Evolutionary conservation across 2,797 vertebrate genomes (phyloP).

Genomic region (Enteromius mattozi): DNA sequence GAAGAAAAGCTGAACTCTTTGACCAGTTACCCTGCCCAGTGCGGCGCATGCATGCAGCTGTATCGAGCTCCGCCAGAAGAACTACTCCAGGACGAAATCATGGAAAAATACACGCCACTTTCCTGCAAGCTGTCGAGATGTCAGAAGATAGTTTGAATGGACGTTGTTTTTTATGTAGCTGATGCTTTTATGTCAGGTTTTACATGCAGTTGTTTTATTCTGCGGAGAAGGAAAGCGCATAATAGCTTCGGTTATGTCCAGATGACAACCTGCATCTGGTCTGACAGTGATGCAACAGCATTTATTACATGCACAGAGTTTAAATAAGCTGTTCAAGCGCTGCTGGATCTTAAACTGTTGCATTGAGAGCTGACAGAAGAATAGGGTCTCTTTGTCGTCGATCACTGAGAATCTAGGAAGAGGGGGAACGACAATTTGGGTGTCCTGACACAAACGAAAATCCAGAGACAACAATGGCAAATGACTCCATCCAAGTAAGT

Average conservation of each 20-base stretch:
- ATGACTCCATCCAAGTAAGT: conserved; percentile 83
- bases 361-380: conserved; percentile 21
- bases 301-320: conserved; percentile 15
- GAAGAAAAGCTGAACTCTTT: conserved; percentile 21
- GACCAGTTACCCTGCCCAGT: conserved; percentile 32
- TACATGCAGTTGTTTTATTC: background rate
- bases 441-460: conserved; percentile 1
- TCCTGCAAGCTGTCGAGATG: background rate
- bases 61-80: conserved; percentile 10
- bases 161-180: background rate
- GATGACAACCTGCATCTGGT: conserved; percentile 16
- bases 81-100: conserved; percentile 21
- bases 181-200: background rate
- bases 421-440: conserved; percentile 20
- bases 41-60: background rate
- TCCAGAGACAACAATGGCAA: conserved; percentile 73
- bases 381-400: conserved; percentile 39
- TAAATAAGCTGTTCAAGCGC: background rate
- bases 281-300: conserved; percentile 19
- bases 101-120: conserved; percentile 25
- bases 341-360: conserved; percentile 18
- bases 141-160: background rate
- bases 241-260: background rate
- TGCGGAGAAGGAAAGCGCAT: background rate
- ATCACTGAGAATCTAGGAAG: conserved; percentile 34